Base-by-base conservation (phyloP, 2,888 invertebrate genomes). In the Oegoconia quadripuncta region DNA sequence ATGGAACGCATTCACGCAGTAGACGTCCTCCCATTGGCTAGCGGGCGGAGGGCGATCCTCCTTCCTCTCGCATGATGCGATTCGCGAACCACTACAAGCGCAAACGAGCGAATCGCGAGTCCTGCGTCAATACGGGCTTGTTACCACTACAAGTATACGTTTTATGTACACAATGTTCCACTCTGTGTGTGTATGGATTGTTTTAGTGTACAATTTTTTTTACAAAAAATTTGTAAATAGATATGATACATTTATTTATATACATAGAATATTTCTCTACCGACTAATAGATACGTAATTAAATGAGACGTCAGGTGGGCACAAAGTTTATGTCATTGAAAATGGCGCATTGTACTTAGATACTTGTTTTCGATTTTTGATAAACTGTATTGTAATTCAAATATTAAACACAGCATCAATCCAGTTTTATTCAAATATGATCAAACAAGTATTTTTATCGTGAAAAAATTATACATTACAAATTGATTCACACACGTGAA, bases 41-140 rank as follows among this genome's bases (percentile, higher is more conserved):
- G 50, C 60, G 58, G 59, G 61, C 67, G 74, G 83, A 86, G 86
- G 86, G 82, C 82, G 79, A 82, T 82, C 83, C 86, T 86, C 84
- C 79, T 64, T 77, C 75, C 84, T 86, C 86, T 86, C 82, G 72
- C 56, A 64, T 81, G 74, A 80, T 76, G 55, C 72, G 77, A 83
- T 83, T 84, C 80, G 84, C 84, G 74, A 79, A 76, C 70, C 51
- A 62, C 59, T 61, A 70, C 65, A 65, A 55, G 63, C 63, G 55
- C 55, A 49, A 42, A 59, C 51, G 55, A 58, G 74, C 76, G 74
- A 79, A 78, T 74, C 72, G 69, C 51, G 41, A 46, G 65, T 75
- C 74, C 73, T 73, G 64, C 59, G 56, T 57, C 15, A 15, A 29
- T 29, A 30, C 18, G 4, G 16, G 11, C 30, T n/a, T n/a, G n/a